Percentiles rank a stretch among this genome's conserved stretches.
Evolutionary conservation across 2,113 vertebrate genomes (phyloP).

Genomic region (Tragelaphus buxtoni): DNA sequence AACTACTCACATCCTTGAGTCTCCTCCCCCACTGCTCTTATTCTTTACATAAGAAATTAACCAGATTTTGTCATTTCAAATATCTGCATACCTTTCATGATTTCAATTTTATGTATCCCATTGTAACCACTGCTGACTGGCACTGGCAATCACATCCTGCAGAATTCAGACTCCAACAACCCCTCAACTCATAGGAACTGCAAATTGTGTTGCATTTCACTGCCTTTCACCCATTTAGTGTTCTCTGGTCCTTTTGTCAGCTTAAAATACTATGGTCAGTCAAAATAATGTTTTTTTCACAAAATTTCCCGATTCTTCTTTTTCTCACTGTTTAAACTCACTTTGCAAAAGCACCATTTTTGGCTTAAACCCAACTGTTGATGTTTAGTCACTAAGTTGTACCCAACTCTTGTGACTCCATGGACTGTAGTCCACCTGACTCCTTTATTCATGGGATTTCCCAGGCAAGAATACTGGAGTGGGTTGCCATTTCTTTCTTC

Average conservation of each 20-base stretch:
- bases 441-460: neutral
- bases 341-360: neutral
- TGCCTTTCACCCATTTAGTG: rapidly evolving
- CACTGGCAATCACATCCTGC: neutral
- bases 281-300: neutral
- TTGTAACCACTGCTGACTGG: neutral
- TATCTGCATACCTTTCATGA: neutral
- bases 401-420: neutral
- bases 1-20: neutral
- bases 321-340: neutral
- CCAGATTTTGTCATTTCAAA: neutral
- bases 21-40: neutral
- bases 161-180: neutral
- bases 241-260: neutral
- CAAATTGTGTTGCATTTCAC: neutral
- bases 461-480: neutral
- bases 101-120: neutral
- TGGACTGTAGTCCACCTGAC: neutral
- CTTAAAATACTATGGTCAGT: neutral
- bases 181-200: rapidly evolving
- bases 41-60: neutral
- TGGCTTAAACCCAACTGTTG: neutral
- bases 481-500: neutral
- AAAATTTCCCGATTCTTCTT: neutral
- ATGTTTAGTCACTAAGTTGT: neutral